Conservation (phyloP, 2,113 vertebrate species). For the Marmota flaviventris region DNA sequence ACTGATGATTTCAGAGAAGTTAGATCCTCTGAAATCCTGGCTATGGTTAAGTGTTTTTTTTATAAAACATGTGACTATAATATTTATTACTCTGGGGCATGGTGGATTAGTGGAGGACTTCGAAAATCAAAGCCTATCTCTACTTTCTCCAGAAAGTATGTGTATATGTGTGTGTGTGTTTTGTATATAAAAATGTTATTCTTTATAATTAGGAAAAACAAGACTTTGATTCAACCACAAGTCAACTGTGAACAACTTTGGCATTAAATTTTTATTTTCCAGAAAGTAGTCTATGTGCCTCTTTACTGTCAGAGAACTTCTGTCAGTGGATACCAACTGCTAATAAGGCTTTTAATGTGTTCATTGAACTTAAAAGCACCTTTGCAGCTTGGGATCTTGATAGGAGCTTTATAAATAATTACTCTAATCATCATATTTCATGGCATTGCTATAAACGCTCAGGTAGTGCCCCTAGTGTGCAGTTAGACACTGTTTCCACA, state of each 20-base stretch:
- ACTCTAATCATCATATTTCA: conserved; percentile 62
- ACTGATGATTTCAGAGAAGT: neutral
- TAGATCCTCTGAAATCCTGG: neutral
- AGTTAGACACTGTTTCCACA: neutral
- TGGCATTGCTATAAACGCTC: conserved; percentile 18
- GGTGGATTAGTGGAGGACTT: too few relatives aligned
- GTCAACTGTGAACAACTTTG: conserved; percentile 3
- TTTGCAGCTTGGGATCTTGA: conserved; percentile 58
- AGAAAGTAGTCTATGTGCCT: neutral
- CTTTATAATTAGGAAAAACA: neutral
- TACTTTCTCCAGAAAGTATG: too few relatives aligned
- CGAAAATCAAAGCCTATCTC: too few relatives aligned
- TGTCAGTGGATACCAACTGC: neutral
- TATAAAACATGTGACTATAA: neutral
- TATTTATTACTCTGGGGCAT: neutral
- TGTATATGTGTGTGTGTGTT: neutral
- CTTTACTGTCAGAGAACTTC: conserved; percentile 39
- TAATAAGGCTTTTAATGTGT: conserved; percentile 48
- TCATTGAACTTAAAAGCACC: conserved; percentile 69
- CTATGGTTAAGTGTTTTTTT: neutral
- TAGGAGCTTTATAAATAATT: conserved; percentile 71
- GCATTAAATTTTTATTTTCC: conserved; percentile 60
- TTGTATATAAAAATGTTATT: neutral
- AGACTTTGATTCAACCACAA: neutral
- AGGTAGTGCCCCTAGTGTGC: neutral